A percentile compares a stretch with the other conserved stretches of the same genome.
Evolutionary conservation across 2,888 invertebrate species (phyloP).

Genomic region (Dasypogon diadema): DNA sequence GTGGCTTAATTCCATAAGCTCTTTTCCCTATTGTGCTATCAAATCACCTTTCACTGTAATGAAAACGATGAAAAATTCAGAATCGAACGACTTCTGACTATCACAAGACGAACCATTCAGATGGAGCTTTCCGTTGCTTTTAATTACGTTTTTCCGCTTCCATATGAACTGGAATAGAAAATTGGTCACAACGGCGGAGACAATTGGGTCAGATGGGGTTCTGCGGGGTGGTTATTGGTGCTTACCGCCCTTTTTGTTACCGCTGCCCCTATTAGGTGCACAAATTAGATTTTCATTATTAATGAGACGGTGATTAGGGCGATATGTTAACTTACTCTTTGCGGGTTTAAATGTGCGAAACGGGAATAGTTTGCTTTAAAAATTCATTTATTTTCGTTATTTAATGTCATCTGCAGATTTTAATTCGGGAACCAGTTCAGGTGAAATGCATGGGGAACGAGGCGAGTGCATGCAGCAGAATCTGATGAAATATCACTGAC

Average conservation of each 20-base stretch:
- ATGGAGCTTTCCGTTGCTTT: slow-evolving; percentile 21
- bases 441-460: too few species aligned
- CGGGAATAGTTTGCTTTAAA: not conserved
- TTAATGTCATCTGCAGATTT: not conserved
- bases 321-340: slow-evolving; percentile 15
- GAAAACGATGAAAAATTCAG: slow-evolving; percentile 49
- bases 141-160: slow-evolving; percentile 45
- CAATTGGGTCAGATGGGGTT: slow-evolving; percentile 33
- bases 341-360: not conserved
- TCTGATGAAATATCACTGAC: too few species aligned
- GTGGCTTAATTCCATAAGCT: slow-evolving; percentile 41
- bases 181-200: slow-evolving; percentile 26
- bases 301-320: slow-evolving; percentile 30
- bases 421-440: too few species aligned
- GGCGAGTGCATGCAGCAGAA: too few species aligned
- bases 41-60: slow-evolving; percentile 44
- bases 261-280: slow-evolving; percentile 32
- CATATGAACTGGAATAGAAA: slow-evolving; percentile 40
- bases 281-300: slow-evolving; percentile 52
- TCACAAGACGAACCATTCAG: slow-evolving; percentile 19
- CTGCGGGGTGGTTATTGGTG: not conserved
- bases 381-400: slow-evolving; percentile 25
- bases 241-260: not conserved
- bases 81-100: slow-evolving; percentile 37
- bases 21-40: slow-evolving; percentile 43